phyloP scores from a whole-genome alignment of 2,113 vertebrate genomes.

The Xerus inauris region DNA sequence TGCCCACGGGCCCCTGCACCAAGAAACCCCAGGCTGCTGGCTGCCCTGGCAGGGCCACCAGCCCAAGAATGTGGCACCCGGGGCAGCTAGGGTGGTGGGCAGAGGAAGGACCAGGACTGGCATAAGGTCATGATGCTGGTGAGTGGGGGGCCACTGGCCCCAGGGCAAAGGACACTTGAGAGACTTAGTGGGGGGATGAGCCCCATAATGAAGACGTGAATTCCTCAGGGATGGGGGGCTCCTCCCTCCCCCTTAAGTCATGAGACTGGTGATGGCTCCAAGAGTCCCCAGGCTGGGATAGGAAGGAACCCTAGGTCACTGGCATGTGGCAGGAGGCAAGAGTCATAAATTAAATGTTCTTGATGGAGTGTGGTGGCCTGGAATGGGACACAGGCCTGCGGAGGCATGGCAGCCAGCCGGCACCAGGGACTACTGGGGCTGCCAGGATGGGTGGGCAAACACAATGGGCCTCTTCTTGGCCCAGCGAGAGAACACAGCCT shows the following conservation, averaged over 20 bases:
- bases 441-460: constrained; percentile 93
- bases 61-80: constrained; percentile 59
- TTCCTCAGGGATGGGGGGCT: background rate
- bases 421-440: background rate
- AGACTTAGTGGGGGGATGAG: background rate
- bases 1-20: background rate
- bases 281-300: background rate
- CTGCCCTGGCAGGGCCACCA: background rate
- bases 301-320: background rate
- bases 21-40: background rate
- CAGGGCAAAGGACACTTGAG: constrained; percentile 64
- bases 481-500: constrained; percentile 95
- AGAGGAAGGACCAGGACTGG: background rate
- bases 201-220: background rate
- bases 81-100: background rate
- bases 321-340: background rate
- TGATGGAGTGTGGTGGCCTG: background rate
- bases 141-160: constrained; percentile 18
- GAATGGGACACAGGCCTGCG: background rate
- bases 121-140: constrained; percentile 66
- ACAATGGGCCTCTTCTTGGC: constrained; percentile 88
- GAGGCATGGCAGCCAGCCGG: rapidly evolving
- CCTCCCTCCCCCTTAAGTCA: background rate
- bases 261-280: background rate
- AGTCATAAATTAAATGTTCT: constrained; percentile 31